A percentile compares a stretch with the other conserved stretches of the same genome.
Evolutionary conservation across 2,797 vertebrate genomes (phyloP).

Genomic region (Lithobates pipiens): DNA sequence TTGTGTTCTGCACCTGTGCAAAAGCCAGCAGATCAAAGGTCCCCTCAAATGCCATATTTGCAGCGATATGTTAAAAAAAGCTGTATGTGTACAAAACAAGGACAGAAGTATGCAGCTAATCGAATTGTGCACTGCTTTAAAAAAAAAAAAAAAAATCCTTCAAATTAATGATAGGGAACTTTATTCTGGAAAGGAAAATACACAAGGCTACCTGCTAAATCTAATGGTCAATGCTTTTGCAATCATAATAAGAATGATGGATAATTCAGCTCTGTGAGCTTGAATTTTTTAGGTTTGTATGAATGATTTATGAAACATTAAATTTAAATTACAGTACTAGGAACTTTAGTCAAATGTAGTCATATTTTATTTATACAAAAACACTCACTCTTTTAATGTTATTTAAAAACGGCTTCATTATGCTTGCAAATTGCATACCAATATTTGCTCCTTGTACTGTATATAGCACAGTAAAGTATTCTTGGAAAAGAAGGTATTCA

Average conservation of each 20-base stretch:
- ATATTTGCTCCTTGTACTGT: background rate
- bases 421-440: background rate
- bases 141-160: too few species aligned
- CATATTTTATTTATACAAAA: conserved; percentile 49
- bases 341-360: conserved; percentile 37
- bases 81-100: too few species aligned
- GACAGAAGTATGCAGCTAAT: too few species aligned
- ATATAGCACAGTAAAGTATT: too few species aligned
- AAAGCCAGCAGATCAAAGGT: too few species aligned
- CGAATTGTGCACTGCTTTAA: too few species aligned
- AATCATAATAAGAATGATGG: conserved; percentile 36
- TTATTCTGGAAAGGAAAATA: background rate
- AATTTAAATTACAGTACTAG: conserved; percentile 40
- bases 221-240: background rate
- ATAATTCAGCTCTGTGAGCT: conserved; percentile 34
- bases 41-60: too few species aligned
- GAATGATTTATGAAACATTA: conserved; percentile 53
- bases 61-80: too few species aligned
- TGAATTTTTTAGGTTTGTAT: conserved; percentile 29
- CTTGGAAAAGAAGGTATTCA: too few species aligned
- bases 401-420: conserved; percentile 1
- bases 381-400: conserved; percentile 26
- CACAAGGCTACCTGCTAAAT: background rate
- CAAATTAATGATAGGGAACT: too few species aligned
- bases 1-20: too few species aligned